Base-by-base conservation (phyloP, 2,113 vertebrate genomes). In the Thalassoma bifasciatum region DNA sequence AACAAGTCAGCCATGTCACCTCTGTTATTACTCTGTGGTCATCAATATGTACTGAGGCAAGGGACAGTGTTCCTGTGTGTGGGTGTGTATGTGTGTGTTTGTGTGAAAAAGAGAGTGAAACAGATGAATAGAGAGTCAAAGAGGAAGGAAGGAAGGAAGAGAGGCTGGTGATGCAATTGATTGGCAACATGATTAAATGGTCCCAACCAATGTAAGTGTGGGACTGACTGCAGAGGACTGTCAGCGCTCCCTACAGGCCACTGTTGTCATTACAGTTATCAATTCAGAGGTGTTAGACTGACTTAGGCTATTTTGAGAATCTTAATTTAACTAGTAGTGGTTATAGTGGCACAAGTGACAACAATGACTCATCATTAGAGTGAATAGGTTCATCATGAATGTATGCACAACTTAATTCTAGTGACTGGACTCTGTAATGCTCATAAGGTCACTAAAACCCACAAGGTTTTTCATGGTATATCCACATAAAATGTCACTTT, bases 1-100 rank as follows among this genome's bases (percentile, higher is more conserved):
- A 60, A 61, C 56, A 61, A 83, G 54, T 77, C 81, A 83, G 66
- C 66, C 73, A 72, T 75, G 82, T 85, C 79, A 75, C 57, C 65
- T 77, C 61, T 69, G 67, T 82, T 77, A 72, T 81, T 82, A 83
- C 10, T n/a, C 37, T 23, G 34, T 13, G 59, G 75, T 70, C 72
- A 71, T 86, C 78, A 70, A 78, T 79, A 79, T 54, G 36, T 68
- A 78, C 59, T 46, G 38, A 71, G 61, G 73, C 40, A 64, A 63
- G 58, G 5, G 22, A 66, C 24, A 62, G 56, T 51, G 58, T 30
- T 26, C 37, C 24, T 23, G 60, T 24, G 51, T 44, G n/a, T n/a
- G n/a, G 10, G 37, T 60, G 61, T 21, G 22, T 69, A 23, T 42
- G 57, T 37, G 21, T 38, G 10, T 73, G 10, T 46, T 17, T 50